Base-by-base conservation (phyloP, 2,888 invertebrate species). In the Scaptomyza caliginosa region DNA sequence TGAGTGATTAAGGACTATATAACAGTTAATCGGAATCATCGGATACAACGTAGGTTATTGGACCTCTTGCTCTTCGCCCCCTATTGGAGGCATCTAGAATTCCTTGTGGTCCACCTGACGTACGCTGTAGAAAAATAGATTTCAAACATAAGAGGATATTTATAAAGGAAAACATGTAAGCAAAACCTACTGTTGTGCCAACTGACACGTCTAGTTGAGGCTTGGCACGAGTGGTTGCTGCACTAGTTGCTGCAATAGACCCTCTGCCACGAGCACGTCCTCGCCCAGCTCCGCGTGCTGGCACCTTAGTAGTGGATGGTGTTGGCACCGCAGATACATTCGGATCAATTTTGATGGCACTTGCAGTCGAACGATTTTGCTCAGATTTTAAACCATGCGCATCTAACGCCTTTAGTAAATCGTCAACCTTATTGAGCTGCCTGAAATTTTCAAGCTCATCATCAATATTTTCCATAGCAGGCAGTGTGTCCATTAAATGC, bases 381-480 rank as follows among this genome's bases (percentile, higher is more conserved):
- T 68, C 77, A 6, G 21, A 21, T 6, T 45, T 77, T 0, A 39
- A 1, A 1, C 79, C 78, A 24, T 67, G 67, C 3, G 71, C 64
- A 42, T 88, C 89, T 5, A 90, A 58, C 63, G 76, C 71, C 65
- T 89, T 86, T 0, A 90, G 46, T 10, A 90, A 65, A 40, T 81
- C 77, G 10, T 90, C 90, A 4, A 78, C 75, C 2, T 80, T 82
- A 10, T 84, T 70, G 7, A 71, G 83, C 8, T 91, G 82, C 64
- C 92, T 92, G 65, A 92, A 93, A 23, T 89, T 87, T 7, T 86
- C 77, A 1, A 95, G 88, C 73, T 92, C 93, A 0, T 90, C 90
- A 34, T 92, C 92, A 3, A 93, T 90, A 2, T 91, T 88, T 11
- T 93, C 92, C 60, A 93, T 92, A 16, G 91, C 89, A 0, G 92